These are phyloP conservation scores for Dromaius novaehollandiae DNA, from an alignment of 2,113 vertebrate species.

Conservation along the genomic window DNA sequence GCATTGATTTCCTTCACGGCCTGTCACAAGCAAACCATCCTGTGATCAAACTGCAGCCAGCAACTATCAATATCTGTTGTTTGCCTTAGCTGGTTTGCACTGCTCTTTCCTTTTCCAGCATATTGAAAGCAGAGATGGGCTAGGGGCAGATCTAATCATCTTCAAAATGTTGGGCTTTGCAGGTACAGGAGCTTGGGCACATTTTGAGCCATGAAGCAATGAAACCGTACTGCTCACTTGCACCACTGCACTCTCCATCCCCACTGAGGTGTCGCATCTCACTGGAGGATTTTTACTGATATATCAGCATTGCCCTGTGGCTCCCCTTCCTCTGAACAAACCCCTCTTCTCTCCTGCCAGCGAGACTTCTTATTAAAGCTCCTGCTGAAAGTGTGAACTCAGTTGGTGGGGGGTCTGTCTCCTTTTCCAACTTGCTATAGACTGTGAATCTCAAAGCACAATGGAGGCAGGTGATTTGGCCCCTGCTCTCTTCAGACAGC, in stretches of 20 bases:
- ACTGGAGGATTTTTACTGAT: neutral
- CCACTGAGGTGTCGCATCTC: neutral
- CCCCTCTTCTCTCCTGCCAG: neutral
- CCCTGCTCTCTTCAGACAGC: conserved; percentile 5
- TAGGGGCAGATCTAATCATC: neutral
- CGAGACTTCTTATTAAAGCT: conserved; percentile 3
- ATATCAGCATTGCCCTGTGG: neutral
- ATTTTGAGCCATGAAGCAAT: neutral
- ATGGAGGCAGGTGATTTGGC: neutral
- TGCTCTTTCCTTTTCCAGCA: neutral
- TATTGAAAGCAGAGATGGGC: neutral
- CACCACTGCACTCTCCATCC: neutral
- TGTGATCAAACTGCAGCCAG: neutral
- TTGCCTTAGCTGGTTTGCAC: neutral
- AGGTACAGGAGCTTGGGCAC: neutral
- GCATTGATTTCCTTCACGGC: neutral
- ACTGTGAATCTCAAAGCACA: neutral
- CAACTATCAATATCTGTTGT: neutral
- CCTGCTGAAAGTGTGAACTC: neutral
- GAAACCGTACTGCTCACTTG: neutral
- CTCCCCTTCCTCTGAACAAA: neutral
- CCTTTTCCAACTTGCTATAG: neutral
- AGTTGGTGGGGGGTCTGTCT: neutral
- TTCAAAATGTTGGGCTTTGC: neutral
- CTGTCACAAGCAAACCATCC: neutral